phyloP scores from a whole-genome alignment of 2,888 invertebrate species.

The Gastracanthus pulcherrimus region DNA sequence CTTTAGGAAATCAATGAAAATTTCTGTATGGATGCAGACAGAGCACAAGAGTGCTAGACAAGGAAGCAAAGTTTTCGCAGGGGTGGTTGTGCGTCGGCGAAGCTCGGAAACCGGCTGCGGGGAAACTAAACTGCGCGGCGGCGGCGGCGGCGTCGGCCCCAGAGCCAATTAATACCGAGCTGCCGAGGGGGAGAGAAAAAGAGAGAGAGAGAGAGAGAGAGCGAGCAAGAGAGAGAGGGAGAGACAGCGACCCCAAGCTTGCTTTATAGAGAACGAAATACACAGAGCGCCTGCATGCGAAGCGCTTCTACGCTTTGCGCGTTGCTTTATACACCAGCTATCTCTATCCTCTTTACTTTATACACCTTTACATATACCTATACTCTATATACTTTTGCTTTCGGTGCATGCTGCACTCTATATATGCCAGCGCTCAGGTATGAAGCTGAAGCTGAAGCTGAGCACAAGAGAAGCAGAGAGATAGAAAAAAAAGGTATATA shows the following conservation, averaged over 20 bases:
- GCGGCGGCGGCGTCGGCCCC: not conserved
- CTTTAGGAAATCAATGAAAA: no score
- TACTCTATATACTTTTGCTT: no score
- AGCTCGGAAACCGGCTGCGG: constrained; percentile 55
- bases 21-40: no score
- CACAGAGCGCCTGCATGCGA: not conserved
- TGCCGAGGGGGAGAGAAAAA: constrained; percentile 46
- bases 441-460: no score
- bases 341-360: no score
- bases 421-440: not conserved
- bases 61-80: constrained; percentile 56
- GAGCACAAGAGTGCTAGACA: no score
- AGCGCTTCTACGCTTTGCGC: constrained; percentile 2
- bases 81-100: no score
- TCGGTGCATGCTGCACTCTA: no score
- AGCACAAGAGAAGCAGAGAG: not conserved
- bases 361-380: no score
- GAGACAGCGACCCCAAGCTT: not conserved
- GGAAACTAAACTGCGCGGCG: no score
- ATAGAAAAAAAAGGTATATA: no score
- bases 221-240: not conserved
- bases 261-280: not conserved
- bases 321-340: constrained; percentile 14
- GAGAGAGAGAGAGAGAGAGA: not conserved
- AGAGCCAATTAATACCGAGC: constrained; percentile 74